These are phyloP conservation scores for Globicephala melas DNA, from an alignment of 2,113 vertebrate species.

Conservation along the genomic window DNA sequence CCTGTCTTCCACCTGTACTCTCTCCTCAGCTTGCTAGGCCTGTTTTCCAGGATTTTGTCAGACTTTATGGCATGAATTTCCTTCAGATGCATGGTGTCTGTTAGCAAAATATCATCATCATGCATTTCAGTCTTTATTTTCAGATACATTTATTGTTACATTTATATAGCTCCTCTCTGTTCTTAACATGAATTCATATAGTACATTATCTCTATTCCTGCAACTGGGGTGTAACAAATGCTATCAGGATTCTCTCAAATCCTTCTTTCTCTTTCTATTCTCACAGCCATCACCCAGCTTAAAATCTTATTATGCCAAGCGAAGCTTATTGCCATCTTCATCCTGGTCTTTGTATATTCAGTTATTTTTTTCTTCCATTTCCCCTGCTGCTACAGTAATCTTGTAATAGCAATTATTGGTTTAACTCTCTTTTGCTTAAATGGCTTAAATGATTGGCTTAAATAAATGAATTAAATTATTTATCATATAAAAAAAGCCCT, in stretches of 20 bases:
- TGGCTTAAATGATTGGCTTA: not conserved
- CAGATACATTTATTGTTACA: not conserved
- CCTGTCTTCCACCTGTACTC: not conserved
- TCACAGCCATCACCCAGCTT: not conserved
- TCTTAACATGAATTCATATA: not conserved
- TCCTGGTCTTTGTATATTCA: not conserved
- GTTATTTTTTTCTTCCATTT: not conserved
- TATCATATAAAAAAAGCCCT: not conserved
- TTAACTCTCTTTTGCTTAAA: conserved; percentile 32
- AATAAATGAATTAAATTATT: conserved; percentile 46
- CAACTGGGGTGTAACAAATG: not conserved
- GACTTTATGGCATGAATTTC: not conserved
- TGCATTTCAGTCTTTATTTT: not conserved
- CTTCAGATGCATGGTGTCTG: not conserved
- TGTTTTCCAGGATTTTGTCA: not conserved
- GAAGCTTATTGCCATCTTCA: not conserved
- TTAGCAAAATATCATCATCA: not conserved
- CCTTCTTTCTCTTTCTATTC: not conserved
- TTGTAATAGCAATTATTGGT: conserved; percentile 30
- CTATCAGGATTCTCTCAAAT: not conserved
- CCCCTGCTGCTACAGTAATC: not conserved
- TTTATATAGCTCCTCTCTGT: not conserved
- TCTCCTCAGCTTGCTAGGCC: not conserved
- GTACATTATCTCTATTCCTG: not conserved
- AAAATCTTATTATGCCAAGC: not conserved